Evolutionary conservation across 2,113 vertebrate genomes (phyloP).

Genomic region (Murina feae): DNA sequence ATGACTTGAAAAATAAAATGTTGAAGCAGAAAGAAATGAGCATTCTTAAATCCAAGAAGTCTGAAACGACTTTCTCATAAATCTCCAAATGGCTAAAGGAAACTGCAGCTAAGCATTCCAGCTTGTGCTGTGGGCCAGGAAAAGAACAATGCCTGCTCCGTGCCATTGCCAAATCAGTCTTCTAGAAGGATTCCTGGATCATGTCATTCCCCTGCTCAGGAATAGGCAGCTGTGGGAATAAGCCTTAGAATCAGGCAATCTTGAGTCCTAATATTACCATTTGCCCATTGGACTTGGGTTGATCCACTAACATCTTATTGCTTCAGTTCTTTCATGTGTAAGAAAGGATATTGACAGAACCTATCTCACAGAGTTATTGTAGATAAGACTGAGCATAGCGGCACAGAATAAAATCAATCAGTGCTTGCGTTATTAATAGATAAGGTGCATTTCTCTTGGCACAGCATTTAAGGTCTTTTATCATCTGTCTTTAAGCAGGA

Average conservation of each 20-base stretch:
- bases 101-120: not conserved
- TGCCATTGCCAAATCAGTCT: not conserved
- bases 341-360: not conserved
- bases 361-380: not conserved
- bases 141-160: not conserved
- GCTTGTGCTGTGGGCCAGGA: not conserved
- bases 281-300: not conserved
- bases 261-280: not conserved
- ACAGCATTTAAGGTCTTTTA: not conserved
- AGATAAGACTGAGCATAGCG: not conserved
- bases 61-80: not conserved
- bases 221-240: not conserved
- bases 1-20: constrained; percentile 22
- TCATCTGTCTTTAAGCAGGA: not conserved
- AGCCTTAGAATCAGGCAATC: not conserved
- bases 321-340: not conserved
- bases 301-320: not conserved
- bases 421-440: not conserved
- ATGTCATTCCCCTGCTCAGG: not conserved
- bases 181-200: not conserved
- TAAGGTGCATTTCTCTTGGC: not conserved
- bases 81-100: constrained; percentile 29
- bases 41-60: constrained; percentile 34
- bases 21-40: constrained; percentile 36
- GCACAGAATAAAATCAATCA: not conserved